phyloP scores from a whole-genome alignment of 2,797 vertebrate genomes.

The Smutsia temminckii region DNA sequence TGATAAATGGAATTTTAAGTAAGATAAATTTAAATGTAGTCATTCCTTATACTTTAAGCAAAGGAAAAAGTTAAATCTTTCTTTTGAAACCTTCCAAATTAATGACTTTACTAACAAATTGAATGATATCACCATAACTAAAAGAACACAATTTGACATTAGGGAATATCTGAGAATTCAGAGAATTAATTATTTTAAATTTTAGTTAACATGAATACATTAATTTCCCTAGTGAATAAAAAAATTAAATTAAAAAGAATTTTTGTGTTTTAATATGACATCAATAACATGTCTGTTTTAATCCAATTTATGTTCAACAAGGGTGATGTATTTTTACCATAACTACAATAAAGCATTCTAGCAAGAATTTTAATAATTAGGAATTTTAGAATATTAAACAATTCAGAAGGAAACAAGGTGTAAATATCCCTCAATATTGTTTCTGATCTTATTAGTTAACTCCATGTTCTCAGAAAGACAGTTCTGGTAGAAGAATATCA shows the following conservation, averaged over 20 bases:
- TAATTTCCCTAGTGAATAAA: not conserved
- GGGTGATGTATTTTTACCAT: conserved; percentile 2
- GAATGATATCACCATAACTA: not conserved
- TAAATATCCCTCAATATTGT: not conserved
- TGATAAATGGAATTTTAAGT: not conserved
- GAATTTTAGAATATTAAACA: conserved; percentile 40
- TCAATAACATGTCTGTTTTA: not conserved
- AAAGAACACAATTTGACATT: not conserved
- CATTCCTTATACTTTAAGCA: not conserved
- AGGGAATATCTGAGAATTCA: not conserved
- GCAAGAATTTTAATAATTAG: conserved; percentile 23
- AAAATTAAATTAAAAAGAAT: not conserved
- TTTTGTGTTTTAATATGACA: conserved; percentile 7
- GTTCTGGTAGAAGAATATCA: not conserved
- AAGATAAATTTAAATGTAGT: not conserved
- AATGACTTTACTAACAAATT: not conserved
- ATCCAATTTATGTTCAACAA: conserved; percentile 25
- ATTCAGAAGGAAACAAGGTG: not conserved
- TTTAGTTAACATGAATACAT: not conserved
- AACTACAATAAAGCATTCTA: conserved; percentile 43
- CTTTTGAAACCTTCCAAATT: not conserved
- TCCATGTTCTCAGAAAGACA: not conserved
- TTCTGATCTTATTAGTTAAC: not conserved
- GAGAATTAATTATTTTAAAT: not conserved
- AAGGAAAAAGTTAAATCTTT: not conserved